Evolutionary conservation across 2,113 vertebrate genomes (phyloP).

Genomic region (Casuarius casuarius): DNA sequence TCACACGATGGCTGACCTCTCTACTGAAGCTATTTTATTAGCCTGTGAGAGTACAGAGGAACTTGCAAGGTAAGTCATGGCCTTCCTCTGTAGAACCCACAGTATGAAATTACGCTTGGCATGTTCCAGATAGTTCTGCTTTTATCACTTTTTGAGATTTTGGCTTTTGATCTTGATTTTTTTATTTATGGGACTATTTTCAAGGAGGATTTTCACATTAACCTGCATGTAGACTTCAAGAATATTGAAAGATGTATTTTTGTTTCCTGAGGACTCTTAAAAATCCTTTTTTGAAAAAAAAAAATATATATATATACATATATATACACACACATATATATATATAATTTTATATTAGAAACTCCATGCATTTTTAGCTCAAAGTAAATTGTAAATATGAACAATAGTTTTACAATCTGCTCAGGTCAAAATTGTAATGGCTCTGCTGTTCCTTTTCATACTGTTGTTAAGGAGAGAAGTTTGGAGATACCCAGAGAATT

Average conservation of each 20-base stretch:
- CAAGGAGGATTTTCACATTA: neutral
- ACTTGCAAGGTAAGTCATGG: slow-evolving; percentile 83
- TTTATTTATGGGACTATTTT: neutral
- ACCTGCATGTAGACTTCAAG: neutral
- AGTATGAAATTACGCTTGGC: neutral
- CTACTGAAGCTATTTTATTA: slow-evolving; percentile 90
- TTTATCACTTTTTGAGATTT: neutral
- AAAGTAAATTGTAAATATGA: neutral
- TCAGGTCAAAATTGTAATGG: neutral
- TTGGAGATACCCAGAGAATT: neutral
- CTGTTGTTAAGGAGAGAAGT: neutral
- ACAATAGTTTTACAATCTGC: neutral
- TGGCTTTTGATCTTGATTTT: neutral
- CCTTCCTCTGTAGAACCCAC: neutral
- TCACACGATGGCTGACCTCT: slow-evolving; percentile 90
- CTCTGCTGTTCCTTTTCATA: neutral
- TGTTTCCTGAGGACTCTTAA: neutral
- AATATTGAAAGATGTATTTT: neutral
- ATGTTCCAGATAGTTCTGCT: neutral
- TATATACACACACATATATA: no score
- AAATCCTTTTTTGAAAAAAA: neutral
- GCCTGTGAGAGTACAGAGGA: slow-evolving; percentile 89
- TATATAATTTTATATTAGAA: neutral
- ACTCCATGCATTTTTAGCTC: neutral
- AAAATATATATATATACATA: neutral